Base-by-base conservation (phyloP, 64 coral and sea anemone genomes). In the Porites australiensis region DNA sequence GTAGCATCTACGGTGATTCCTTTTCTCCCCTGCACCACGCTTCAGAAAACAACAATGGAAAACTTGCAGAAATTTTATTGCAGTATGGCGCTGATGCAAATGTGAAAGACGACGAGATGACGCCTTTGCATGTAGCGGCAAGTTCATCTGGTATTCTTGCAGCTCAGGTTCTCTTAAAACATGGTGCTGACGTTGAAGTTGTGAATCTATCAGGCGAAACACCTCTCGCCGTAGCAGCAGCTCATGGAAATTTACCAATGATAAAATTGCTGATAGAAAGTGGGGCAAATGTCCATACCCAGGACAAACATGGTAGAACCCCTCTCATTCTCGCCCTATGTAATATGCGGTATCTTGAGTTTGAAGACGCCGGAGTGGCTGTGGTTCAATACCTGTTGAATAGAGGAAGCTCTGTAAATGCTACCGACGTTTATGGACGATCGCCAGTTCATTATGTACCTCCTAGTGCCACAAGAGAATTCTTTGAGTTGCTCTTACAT, bases 401-500 rank as follows among this genome's bases (percentile, higher is more conserved):
- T 54, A 9, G 19, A 45, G 76, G 10, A 12, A 16, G 48, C 44
- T 54, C 14, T 18, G 49, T 43, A 54, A 50, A 66, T 78, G 16
- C 59, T 79, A 2, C 44, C 46, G 89, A 91, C 51, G 2, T 2
- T 8, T 10, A 47, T 4, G 13, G 22, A 0, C 64, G 23, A 79
- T 72, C 79, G 50, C 59, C 89, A 49, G 23, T 91, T 11, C 89
- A 91, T 72, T 58, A 19, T 66, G 20, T 75, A 46, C 13, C 75
- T 16, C 6, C 8, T 5, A 47, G 10, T 20, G 83, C 58, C 68
- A 53, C 45, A 64, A 43, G 63, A 11, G 23, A 70, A 23, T 22
- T 93, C 16, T 47, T 58, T 16, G 23, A 78, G 37, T 49, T 11
- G 9, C 67, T 93, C 8, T 66, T 88, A 54, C 49, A 88, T 4